These are phyloP conservation scores for Zaprionus vittiger DNA, from an alignment of 1,140 invertebrate genomes.

Conservation along the genomic window DNA sequence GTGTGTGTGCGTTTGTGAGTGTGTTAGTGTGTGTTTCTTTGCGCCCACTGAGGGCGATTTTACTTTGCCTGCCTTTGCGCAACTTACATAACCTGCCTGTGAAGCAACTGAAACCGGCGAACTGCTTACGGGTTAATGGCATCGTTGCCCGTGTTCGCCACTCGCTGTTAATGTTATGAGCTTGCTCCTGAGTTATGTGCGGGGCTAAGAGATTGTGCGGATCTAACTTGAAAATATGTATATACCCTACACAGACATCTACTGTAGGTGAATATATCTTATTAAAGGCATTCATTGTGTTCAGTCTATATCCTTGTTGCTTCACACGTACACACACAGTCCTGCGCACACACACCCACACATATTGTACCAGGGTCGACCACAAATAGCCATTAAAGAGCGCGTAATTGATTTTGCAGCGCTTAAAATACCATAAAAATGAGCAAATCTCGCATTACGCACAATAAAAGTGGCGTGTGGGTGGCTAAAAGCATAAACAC, in stretches of 20 bases:
- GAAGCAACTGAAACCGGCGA: slow-evolving; percentile 23
- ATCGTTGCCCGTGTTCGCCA: slow-evolving; percentile 49
- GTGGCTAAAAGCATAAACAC: slow-evolving; percentile 39
- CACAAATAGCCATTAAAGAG: slow-evolving; percentile 60
- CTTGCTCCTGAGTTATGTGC: slow-evolving; percentile 17
- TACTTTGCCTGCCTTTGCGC: slow-evolving; percentile 19
- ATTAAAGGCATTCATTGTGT: slow-evolving; percentile 3
- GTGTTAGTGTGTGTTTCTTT: neutral
- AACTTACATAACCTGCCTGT: slow-evolving; percentile 36
- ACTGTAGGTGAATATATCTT: neutral
- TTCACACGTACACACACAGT: neutral
- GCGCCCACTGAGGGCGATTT: slow-evolving; percentile 45
- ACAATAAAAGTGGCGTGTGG: slow-evolving; percentile 46
- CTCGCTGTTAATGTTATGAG: slow-evolving; percentile 24
- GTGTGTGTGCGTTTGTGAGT: neutral
- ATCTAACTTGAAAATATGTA: neutral
- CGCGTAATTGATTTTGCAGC: slow-evolving; percentile 66
- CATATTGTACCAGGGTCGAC: slow-evolving; percentile 2
- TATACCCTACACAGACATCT: neutral
- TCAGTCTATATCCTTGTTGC: neutral
- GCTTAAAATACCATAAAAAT: slow-evolving; percentile 70
- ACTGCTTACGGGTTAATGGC: slow-evolving; percentile 57
- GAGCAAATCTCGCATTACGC: slow-evolving; percentile 60
- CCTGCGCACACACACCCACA: neutral
- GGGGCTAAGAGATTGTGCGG: neutral